Evolutionary conservation across 1,140 invertebrate species (phyloP).

Genomic region (Cydia amplana): DNA sequence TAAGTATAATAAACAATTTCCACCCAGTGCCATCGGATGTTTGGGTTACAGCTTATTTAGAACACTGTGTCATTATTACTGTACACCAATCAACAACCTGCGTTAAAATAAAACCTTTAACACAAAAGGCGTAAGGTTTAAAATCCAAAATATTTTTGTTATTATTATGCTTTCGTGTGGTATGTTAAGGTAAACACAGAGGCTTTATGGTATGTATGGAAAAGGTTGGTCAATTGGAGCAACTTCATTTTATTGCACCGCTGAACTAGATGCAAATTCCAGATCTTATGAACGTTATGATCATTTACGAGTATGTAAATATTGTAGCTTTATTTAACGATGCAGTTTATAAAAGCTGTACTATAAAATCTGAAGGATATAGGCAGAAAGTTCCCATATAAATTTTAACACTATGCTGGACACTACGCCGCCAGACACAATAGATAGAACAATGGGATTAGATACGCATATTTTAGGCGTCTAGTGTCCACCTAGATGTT

Average conservation of each 20-base stretch:
- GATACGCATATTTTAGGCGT: too few relatives aligned
- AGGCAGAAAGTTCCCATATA: too few relatives aligned
- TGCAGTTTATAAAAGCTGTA: not conserved
- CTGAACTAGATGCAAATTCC: not conserved
- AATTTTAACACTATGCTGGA: too few relatives aligned
- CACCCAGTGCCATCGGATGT: constrained; percentile 16
- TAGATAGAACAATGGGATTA: too few relatives aligned
- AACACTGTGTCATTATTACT: constrained; percentile 31
- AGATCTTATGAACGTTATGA: not conserved
- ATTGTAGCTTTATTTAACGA: not conserved
- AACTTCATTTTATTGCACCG: constrained; percentile 14
- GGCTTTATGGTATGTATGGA: constrained; percentile 20
- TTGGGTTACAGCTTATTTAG: constrained; percentile 30
- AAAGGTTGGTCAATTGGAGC: constrained; percentile 20
- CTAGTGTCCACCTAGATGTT: too few relatives aligned
- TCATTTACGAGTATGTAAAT: not conserved
- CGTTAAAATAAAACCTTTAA: not conserved
- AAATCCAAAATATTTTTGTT: not conserved
- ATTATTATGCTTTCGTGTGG: constrained; percentile 15
- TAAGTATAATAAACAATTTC: constrained; percentile 17
- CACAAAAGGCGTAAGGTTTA: constrained; percentile 7
- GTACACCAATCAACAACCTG: not conserved
- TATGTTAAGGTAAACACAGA: constrained; percentile 17
- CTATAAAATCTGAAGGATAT: not conserved
- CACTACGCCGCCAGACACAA: too few relatives aligned